Conservation (phyloP, 1,140 invertebrate genomes). For the Teleopsis dalmanni region DNA sequence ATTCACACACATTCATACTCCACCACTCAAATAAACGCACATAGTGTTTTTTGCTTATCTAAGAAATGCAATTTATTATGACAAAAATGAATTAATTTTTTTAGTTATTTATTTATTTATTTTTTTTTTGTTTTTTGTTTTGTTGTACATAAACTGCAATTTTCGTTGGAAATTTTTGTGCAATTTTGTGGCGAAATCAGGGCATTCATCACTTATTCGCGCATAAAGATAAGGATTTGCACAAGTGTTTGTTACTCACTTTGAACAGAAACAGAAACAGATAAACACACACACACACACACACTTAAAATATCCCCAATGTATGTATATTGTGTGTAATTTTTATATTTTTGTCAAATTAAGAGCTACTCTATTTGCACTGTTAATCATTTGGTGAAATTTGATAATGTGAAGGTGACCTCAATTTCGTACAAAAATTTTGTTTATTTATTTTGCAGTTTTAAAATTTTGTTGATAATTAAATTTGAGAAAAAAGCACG, state of each 20-base stretch:
- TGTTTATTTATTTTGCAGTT: background rate
- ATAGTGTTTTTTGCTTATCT: slow-evolving; percentile 8
- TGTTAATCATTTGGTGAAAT: slow-evolving; percentile 10
- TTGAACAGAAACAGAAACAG: too few relatives aligned
- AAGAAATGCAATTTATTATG: slow-evolving; percentile 10
- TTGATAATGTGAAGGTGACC: slow-evolving; percentile 16
- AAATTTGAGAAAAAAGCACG: background rate
- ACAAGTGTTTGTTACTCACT: too few relatives aligned
- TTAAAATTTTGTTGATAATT: background rate
- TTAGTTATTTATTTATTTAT: background rate
- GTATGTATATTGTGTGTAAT: slow-evolving; percentile 4
- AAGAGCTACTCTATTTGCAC: slow-evolving; percentile 5
- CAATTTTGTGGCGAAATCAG: slow-evolving; percentile 11
- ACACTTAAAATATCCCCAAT: too few relatives aligned
- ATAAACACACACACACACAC: too few relatives aligned
- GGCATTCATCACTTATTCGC: slow-evolving; percentile 14
- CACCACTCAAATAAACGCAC: background rate
- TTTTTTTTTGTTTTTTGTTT: slow-evolving; percentile 2
- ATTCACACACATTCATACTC: background rate
- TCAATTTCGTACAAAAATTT: slow-evolving; percentile 10
- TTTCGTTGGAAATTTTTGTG: slow-evolving; percentile 1
- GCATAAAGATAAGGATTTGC: slow-evolving; percentile 15
- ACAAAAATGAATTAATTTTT: too few relatives aligned
- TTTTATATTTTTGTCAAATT: slow-evolving; percentile 4
- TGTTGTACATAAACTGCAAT: slow-evolving; percentile 5